Conservation (phyloP, 2,113 vertebrate genomes). For the Chaetorhynchus papuensis region DNA sequence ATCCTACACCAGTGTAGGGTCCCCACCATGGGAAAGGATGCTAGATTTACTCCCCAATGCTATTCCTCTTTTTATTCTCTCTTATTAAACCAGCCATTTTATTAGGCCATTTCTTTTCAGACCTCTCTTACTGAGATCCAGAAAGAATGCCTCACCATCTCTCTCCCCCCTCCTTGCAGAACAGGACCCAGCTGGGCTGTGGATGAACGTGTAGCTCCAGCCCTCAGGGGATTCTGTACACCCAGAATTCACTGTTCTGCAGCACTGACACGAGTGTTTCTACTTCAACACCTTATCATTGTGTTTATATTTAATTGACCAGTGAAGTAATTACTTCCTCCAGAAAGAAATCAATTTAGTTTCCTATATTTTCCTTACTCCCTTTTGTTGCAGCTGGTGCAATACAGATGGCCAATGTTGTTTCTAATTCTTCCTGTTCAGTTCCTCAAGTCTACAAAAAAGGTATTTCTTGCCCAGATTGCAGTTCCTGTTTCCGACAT, state of each 20-base stretch:
- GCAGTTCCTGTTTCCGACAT: neutral
- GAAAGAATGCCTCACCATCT: rapidly evolving
- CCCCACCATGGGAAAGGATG: rapidly evolving
- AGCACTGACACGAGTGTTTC: neutral
- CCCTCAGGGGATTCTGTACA: neutral
- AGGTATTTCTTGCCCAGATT: neutral
- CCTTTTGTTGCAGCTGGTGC: neutral
- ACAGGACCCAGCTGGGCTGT: neutral
- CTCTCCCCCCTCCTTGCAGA: neutral
- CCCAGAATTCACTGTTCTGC: neutral
- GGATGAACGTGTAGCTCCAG: rapidly evolving
- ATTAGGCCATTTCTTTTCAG: neutral
- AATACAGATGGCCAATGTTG: neutral
- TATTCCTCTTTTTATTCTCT: neutral
- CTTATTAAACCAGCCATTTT: neutral
- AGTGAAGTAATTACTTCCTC: slow-evolving; percentile 34
- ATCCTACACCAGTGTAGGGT: rapidly evolving
- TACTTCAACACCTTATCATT: slow-evolving; percentile 13
- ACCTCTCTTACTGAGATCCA: neutral
- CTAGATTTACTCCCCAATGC: neutral
- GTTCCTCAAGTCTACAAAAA: neutral
- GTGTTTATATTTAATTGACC: slow-evolving; percentile 52
- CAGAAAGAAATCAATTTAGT: slow-evolving; percentile 48
- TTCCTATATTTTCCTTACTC: neutral
- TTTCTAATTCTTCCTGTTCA: neutral